phyloP scores from a whole-genome alignment of 2,888 invertebrate species.

The Nemotelus nigrinus region DNA sequence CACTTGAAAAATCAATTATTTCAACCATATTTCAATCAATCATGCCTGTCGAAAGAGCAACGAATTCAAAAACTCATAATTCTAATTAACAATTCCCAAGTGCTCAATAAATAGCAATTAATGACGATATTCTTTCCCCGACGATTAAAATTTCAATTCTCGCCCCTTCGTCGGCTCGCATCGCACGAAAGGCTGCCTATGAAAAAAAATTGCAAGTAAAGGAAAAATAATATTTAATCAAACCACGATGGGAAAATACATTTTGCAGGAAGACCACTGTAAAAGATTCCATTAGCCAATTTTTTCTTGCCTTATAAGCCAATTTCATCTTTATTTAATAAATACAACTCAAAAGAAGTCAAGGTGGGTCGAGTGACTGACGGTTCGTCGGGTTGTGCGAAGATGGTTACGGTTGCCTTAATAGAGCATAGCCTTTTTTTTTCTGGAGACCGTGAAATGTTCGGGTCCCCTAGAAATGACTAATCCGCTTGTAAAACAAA shows the following conservation, averaged over 20 bases:
- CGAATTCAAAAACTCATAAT: slow-evolving; percentile 31
- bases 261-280: slow-evolving; percentile 21
- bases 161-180: background rate
- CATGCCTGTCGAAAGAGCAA: background rate
- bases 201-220: background rate
- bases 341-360: slow-evolving; percentile 36
- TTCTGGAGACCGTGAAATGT: slow-evolving; percentile 1
- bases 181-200: background rate
- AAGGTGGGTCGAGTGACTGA: slow-evolving; percentile 1
- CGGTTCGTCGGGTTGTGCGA: background rate
- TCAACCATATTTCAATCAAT: slow-evolving; percentile 35
- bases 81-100: slow-evolving; percentile 38
- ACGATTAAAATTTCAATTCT: slow-evolving; percentile 6
- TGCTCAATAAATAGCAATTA: slow-evolving; percentile 43
- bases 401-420: slow-evolving; percentile 14
- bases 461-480: slow-evolving; percentile 36
- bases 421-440: slow-evolving; percentile 13
- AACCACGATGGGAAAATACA: slow-evolving; percentile 27
- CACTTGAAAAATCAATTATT: slow-evolving; percentile 24
- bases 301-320: slow-evolving; percentile 39
- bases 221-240: slow-evolving; percentile 22
- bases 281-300: slow-evolving; percentile 42
- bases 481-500: slow-evolving; percentile 44
- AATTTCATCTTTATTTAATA: slow-evolving; percentile 44
- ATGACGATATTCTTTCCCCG: slow-evolving; percentile 17